A percentile compares a stretch with the other conserved stretches of the same genome.
These are phyloP conservation scores for Casuarius casuarius DNA, from an alignment of 2,113 vertebrate species.

Conservation along the genomic window DNA sequence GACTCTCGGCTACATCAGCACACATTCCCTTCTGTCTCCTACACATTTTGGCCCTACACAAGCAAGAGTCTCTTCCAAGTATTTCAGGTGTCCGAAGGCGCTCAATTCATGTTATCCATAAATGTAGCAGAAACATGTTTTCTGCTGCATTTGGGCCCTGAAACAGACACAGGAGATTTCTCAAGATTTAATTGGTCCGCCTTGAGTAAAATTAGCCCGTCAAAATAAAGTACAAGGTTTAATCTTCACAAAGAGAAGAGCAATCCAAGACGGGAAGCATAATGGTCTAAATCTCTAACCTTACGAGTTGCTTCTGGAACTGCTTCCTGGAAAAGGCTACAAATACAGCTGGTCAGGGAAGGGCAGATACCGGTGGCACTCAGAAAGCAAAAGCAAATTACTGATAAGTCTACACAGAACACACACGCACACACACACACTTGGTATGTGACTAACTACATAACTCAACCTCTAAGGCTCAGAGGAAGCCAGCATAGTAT, in stretches of 20 bases:
- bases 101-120: neutral
- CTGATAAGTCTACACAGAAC: neutral
- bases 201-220: constrained; percentile 2
- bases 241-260: neutral
- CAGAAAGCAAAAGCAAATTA: neutral
- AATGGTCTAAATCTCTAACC: neutral
- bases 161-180: neutral
- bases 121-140: neutral
- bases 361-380: neutral
- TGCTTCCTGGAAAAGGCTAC: neutral
- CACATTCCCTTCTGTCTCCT: neutral
- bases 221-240: neutral
- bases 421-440: neutral
- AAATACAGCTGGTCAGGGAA: neutral
- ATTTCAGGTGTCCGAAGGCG: neutral
- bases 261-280: neutral
- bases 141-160: neutral
- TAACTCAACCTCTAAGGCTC: neutral
- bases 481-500: neutral
- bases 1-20: neutral
- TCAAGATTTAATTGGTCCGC: neutral
- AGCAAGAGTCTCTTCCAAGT: neutral
- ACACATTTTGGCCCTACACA: neutral
- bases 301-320: neutral
- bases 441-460: neutral